Conservation (phyloP, 2,797 vertebrate species). For the Pipistrellus kuhlii region DNA sequence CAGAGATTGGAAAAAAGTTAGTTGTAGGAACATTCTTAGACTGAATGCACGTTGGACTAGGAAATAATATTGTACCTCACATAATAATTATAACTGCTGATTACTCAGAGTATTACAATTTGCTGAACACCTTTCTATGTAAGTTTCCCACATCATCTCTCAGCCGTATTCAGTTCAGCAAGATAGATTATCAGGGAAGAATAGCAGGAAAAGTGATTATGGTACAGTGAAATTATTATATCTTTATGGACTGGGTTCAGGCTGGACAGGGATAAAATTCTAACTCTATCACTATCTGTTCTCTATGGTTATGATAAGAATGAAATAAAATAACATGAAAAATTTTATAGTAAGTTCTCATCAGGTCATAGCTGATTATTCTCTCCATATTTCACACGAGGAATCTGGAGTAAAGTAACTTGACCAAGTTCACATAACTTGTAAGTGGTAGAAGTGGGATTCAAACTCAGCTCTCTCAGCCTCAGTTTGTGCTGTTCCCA, state of each 20-base stretch:
- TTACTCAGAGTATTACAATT: not conserved
- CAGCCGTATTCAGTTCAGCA: not conserved
- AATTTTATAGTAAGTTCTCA: not conserved
- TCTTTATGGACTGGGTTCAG: not conserved
- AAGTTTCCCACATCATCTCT: not conserved
- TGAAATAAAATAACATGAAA: conserved; percentile 25
- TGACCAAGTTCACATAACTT: not conserved
- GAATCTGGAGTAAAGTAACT: not conserved
- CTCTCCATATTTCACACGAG: not conserved
- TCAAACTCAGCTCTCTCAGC: not conserved
- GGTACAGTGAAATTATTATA: not conserved
- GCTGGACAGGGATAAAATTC: not conserved
- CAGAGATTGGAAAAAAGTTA: not conserved
- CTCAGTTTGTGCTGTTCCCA: not conserved
- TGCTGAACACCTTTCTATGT: not conserved
- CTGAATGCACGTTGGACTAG: not conserved
- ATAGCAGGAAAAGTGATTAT: not conserved
- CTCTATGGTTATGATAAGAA: not conserved
- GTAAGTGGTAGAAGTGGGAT: not conserved
- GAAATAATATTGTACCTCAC: not conserved
- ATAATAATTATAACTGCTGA: not conserved
- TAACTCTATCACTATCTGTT: not conserved
- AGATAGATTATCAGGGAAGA: not conserved
- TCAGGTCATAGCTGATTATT: not conserved
- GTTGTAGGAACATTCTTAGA: not conserved